These are phyloP conservation scores for Pyralis farinalis DNA, from an alignment of 2,888 invertebrate species.

Conservation along the genomic window DNA sequence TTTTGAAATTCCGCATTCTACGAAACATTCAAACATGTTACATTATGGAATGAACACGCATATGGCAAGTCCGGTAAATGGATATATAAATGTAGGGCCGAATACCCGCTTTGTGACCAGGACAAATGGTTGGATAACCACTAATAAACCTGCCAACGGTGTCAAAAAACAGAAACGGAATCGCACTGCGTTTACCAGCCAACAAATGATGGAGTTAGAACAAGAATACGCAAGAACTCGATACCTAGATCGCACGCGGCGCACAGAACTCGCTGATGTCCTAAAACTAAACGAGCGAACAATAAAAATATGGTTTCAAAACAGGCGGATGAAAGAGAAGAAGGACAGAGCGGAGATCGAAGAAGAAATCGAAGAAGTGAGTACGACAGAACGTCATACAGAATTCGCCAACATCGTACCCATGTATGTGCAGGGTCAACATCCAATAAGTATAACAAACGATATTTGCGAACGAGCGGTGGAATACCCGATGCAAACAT, in stretches of 20 bases:
- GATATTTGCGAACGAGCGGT: constrained; percentile 33
- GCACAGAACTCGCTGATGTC: constrained; percentile 81
- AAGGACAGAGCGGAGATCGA: constrained; percentile 72
- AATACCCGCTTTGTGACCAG: constrained; percentile 6
- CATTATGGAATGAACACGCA: not conserved
- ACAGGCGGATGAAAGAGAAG: constrained; percentile 87
- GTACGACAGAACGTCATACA: constrained; percentile 38
- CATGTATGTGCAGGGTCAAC: constrained; percentile 31
- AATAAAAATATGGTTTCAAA: constrained; percentile 92
- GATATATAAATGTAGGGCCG: constrained; percentile 31
- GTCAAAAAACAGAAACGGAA: constrained; percentile 81
- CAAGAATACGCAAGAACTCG: constrained; percentile 85
- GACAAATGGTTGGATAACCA: not conserved
- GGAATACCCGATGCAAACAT: too few relatives aligned
- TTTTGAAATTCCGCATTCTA: too few relatives aligned
- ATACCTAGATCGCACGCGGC: constrained; percentile 86
- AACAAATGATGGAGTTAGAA: constrained; percentile 87
- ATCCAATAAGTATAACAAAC: constrained; percentile 22
- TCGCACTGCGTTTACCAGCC: constrained; percentile 89
- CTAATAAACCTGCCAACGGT: constrained; percentile 11
- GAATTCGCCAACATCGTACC: constrained; percentile 28
- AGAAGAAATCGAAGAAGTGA: constrained; percentile 45
- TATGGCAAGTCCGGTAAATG: constrained; percentile 19
- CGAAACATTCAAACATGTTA: too few relatives aligned
- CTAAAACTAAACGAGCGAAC: constrained; percentile 32